Conservation (phyloP, 1,140 invertebrate species). For the Philopotamus ludificatus region DNA sequence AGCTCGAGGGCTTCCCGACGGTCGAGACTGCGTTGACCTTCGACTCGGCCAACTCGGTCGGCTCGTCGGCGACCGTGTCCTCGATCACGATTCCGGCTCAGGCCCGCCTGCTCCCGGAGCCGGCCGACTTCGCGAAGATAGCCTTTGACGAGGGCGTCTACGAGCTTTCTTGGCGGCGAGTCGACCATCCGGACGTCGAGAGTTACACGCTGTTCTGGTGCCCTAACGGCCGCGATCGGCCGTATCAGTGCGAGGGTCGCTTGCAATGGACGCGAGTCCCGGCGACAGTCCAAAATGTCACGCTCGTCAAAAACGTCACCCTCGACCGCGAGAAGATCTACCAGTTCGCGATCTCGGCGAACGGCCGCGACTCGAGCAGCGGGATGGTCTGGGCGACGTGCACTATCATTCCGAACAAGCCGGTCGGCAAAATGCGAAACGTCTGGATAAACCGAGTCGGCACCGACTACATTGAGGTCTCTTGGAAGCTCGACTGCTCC, state of each 20-base stretch:
- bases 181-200: slow-evolving; percentile 36
- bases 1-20: slow-evolving; percentile 44
- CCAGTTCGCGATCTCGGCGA: slow-evolving; percentile 70
- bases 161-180: slow-evolving; percentile 68
- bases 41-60: slow-evolving; percentile 60
- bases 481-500: slow-evolving; percentile 71
- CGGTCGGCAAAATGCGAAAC: slow-evolving; percentile 66
- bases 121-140: slow-evolving; percentile 66
- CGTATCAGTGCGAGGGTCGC: slow-evolving; percentile 33
- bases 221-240: slow-evolving; percentile 40
- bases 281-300: background rate
- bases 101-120: slow-evolving; percentile 57
- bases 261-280: slow-evolving; percentile 24
- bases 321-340: slow-evolving; percentile 47
- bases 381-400: slow-evolving; percentile 78
- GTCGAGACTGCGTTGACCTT: slow-evolving; percentile 48
- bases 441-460: slow-evolving; percentile 61
- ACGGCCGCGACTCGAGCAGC: slow-evolving; percentile 63
- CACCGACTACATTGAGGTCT: slow-evolving; percentile 61
- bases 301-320: background rate
- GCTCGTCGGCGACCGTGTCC: slow-evolving; percentile 57
- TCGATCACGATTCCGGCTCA: slow-evolving; percentile 61
- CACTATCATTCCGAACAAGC: slow-evolving; percentile 68
- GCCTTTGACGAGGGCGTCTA: slow-evolving; percentile 65
- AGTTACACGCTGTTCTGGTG: slow-evolving; percentile 77